Evolutionary conservation across 35 echinoderm and acorn worm species (phyloP).

Genomic region (Patiria miniata): DNA sequence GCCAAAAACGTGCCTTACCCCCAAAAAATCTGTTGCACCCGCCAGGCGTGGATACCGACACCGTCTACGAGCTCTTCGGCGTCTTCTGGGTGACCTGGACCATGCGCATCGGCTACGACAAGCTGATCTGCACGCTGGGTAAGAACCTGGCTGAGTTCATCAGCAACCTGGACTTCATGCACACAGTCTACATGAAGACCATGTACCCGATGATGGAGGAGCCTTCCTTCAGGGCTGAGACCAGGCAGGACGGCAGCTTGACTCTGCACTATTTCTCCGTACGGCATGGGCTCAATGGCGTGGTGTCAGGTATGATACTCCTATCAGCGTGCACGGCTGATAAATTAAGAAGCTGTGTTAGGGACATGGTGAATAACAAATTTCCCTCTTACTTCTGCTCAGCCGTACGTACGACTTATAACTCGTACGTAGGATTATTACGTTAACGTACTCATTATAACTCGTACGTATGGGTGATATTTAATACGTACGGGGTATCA

Average conservation of each 20-base stretch:
- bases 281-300: constrained; percentile 54
- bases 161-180: constrained; percentile 72
- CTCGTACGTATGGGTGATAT: too few species aligned
- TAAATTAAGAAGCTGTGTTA: too few species aligned
- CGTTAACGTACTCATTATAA: too few species aligned
- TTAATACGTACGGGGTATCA: too few species aligned
- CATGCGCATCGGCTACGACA: constrained; percentile 76
- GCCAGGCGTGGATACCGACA: constrained; percentile 60
- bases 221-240: constrained; percentile 79
- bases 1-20: too few species aligned
- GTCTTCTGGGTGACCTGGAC: constrained; percentile 86
- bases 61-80: constrained; percentile 77
- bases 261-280: constrained; percentile 79
- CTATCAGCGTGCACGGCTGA: too few species aligned
- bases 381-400: too few species aligned
- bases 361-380: too few species aligned
- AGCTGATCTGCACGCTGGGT: constrained; percentile 64
- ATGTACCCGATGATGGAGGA: constrained; percentile 89
- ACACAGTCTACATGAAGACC: constrained; percentile 92
- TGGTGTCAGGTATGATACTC: constrained; percentile 63
- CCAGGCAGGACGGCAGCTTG: constrained; percentile 31
- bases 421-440: too few species aligned
- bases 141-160: constrained; percentile 66
- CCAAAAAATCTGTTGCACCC: too few species aligned
- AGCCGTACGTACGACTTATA: too few species aligned